Evolutionary conservation across 2,797 vertebrate species (phyloP), one percentile per base, ranked within the genome.

Genomic region (Pseudochaenichthys georgianus): DNA sequence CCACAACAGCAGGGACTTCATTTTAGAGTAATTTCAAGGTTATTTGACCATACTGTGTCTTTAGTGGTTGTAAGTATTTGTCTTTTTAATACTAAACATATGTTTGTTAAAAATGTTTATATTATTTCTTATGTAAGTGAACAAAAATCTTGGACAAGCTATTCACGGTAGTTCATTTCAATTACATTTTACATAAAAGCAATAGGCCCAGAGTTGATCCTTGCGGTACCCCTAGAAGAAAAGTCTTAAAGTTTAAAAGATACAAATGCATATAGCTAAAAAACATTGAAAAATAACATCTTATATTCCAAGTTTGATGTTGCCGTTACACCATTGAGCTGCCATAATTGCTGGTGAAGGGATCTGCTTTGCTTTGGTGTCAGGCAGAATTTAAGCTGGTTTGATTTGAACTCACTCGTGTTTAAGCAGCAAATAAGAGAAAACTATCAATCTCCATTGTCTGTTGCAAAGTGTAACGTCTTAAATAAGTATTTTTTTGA

Each of bases 331-430:
- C 53, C 19, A 1, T 1, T 9, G 0, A 47, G 31, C 5, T 3
- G 3, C 38, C 10, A 1, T 16, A 1, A 17, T 63, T 43, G 60
- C 43, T 65, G 94, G 94, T 95, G 94, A 95, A 87, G 94, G 95
- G 94, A 91, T 80, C 83, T 84, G 89, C 72, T 87, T 73, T 68
- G 76, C 62, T 82, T 69, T 23, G 50, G 52, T 3, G 1, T 64
- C 68, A n/a, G 57, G 51, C 82, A 9, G 71, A 45, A 23, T 19
- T 43, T 11, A 19, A 10, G 15, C 58, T 80, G 82, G 74, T 86
- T 86, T 63, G 52, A 62, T 75, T 78, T 81, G 52, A 88, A 72
- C 52, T 60, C 52, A 53, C 68, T 17, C 52, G 8, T 23, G 23
- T 38, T 11, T 34, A 2, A 19, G 2, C 38, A 19, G 54, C 16